phyloP scores from a whole-genome alignment of 2,113 vertebrate genomes.

The Eublepharis macularius region DNA sequence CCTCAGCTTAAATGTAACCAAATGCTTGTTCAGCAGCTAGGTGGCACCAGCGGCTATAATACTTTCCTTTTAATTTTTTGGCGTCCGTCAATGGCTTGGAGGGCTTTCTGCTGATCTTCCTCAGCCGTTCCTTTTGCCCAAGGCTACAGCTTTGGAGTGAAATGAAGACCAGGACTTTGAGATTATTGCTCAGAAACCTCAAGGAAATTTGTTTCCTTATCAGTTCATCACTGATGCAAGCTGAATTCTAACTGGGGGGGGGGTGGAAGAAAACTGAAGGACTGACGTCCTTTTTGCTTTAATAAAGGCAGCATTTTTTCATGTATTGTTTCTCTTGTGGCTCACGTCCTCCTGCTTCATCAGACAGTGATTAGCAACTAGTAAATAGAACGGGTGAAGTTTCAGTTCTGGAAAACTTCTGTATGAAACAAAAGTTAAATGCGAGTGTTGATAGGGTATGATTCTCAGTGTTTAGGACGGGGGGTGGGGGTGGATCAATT shows the following conservation, averaged over 20 bases:
- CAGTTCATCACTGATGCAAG: slow-evolving; percentile 6
- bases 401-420: neutral
- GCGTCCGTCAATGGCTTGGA: neutral
- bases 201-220: slow-evolving; percentile 26
- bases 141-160: neutral
- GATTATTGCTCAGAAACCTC: neutral
- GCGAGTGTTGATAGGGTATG: neutral
- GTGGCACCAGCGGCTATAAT: slow-evolving; percentile 45
- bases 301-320: neutral
- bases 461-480: neutral
- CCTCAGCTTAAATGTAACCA: neutral
- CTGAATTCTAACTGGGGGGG: neutral
- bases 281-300: neutral
- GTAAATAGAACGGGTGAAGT: neutral
- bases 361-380: neutral
- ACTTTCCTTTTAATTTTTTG: neutral
- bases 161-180: neutral
- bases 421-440: neutral
- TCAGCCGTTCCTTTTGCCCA: neutral
- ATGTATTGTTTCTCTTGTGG: neutral
- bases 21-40: slow-evolving; percentile 52
- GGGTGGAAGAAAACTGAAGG: neutral
- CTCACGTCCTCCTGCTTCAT: neutral
- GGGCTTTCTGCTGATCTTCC: slow-evolving; percentile 10
- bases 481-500: neutral